These are phyloP conservation scores for Arenaria interpres DNA, from an alignment of 2,113 vertebrate genomes.

Conservation along the genomic window DNA sequence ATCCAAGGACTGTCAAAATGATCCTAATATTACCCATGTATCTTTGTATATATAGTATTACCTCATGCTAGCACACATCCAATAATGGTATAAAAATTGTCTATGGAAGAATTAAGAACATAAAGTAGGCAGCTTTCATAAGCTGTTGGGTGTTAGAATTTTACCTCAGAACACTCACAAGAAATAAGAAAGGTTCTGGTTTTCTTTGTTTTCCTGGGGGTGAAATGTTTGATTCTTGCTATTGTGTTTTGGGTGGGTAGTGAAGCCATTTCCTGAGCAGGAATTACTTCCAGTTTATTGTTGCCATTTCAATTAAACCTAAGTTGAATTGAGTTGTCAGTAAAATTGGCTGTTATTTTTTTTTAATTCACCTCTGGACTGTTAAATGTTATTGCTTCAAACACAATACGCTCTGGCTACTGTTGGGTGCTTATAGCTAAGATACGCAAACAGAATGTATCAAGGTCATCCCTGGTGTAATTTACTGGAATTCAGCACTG, in stretches of 20 bases:
- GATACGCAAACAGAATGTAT: background rate
- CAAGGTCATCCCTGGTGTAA: background rate
- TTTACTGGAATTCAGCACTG: background rate
- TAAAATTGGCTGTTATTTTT: background rate
- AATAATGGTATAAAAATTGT: background rate
- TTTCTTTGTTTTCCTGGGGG: background rate
- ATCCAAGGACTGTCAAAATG: background rate
- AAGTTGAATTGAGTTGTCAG: background rate
- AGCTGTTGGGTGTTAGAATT: background rate
- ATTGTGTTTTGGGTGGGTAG: background rate
- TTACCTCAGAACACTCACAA: background rate
- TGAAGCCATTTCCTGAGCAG: background rate
- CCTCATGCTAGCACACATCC: background rate
- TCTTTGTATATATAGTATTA: background rate
- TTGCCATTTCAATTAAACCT: constrained; percentile 12
- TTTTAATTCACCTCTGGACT: background rate
- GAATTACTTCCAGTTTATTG: constrained; percentile 10
- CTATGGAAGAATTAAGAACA: background rate
- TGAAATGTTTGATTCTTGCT: background rate
- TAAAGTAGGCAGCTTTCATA: background rate
- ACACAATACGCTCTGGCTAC: background rate
- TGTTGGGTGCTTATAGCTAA: background rate
- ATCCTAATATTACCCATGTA: background rate
- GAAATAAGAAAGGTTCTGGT: background rate
- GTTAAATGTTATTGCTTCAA: constrained; percentile 24